A percentile compares a stretch with the other conserved stretches of the same genome.
phyloP scores from a whole-genome alignment of 2,888 invertebrate species.

The Periphyllus acericola region DNA sequence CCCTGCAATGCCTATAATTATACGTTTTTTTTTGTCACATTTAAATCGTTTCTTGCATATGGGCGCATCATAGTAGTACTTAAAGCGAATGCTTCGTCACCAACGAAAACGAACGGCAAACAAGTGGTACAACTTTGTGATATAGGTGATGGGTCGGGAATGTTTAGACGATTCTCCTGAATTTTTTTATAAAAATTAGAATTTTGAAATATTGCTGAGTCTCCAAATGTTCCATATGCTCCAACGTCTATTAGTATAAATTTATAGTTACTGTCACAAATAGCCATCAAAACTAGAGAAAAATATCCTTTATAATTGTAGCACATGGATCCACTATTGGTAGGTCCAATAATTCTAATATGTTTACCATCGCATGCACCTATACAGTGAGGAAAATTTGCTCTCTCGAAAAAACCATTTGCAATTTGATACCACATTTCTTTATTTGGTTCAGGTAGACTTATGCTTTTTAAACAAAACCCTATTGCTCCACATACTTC shows the following conservation, averaged over 20 bases:
- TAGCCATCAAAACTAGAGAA: slow-evolving; percentile 53
- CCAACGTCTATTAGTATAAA: slow-evolving; percentile 65
- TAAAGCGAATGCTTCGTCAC: slow-evolving; percentile 10
- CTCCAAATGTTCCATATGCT: slow-evolving; percentile 65
- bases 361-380: slow-evolving; percentile 32
- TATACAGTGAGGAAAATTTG: slow-evolving; percentile 30
- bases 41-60: slow-evolving; percentile 31
- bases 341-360: slow-evolving; percentile 17
- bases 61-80: slow-evolving; percentile 9
- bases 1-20: slow-evolving; percentile 24
- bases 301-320: slow-evolving; percentile 20
- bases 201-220: slow-evolving; percentile 65
- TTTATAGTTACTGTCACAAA: slow-evolving; percentile 61
- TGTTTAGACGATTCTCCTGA: not conserved
- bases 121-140: not conserved
- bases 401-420: slow-evolving; percentile 7
- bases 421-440: slow-evolving; percentile 30
- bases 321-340: slow-evolving; percentile 29
- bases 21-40: slow-evolving; percentile 7
- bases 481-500: slow-evolving; percentile 34
- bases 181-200: slow-evolving; percentile 63
- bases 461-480: slow-evolving; percentile 13
- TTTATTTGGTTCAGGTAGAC: slow-evolving; percentile 31
- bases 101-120: slow-evolving; percentile 26
- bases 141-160: not conserved